These are phyloP conservation scores for Chrysina gloriosa DNA, from an alignment of 2,888 invertebrate species.

Conservation along the genomic window DNA sequence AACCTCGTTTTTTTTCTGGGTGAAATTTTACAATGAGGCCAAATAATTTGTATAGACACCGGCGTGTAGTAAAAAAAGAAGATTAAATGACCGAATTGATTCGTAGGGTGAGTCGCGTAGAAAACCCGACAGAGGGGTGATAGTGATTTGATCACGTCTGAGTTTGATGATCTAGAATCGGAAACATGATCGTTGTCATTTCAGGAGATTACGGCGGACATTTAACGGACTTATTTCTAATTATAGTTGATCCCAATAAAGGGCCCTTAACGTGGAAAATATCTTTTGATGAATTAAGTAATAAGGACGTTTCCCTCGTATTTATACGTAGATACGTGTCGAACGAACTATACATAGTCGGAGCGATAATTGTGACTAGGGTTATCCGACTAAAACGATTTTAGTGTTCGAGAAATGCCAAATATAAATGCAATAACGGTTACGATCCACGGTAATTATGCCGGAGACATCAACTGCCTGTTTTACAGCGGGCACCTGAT, in stretches of 20 bases:
- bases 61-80: no score
- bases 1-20: background rate
- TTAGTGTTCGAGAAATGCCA: slow-evolving; percentile 46
- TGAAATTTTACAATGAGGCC: background rate
- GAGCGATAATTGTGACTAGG: no score
- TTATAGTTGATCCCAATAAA: slow-evolving; percentile 31
- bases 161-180: slow-evolving; percentile 36
- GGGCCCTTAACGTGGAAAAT: slow-evolving; percentile 14
- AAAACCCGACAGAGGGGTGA: background rate
- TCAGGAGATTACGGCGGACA: slow-evolving; percentile 24
- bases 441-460: slow-evolving; percentile 55
- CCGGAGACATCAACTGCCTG: slow-evolving; percentile 53
- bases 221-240: slow-evolving; percentile 37
- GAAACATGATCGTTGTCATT: slow-evolving; percentile 36
- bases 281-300: slow-evolving; percentile 29
- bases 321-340: no score
- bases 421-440: slow-evolving; percentile 49
- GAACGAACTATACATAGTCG: no score
- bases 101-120: background rate
- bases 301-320: background rate
- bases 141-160: slow-evolving; percentile 39
- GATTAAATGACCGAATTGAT: slow-evolving; percentile 7
- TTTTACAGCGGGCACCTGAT: slow-evolving; percentile 57
- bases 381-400: slow-evolving; percentile 41
- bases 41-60: no score